A percentile compares a stretch with the other conserved stretches of the same genome.
phyloP scores from a whole-genome alignment of 2,888 invertebrate genomes.

The Synanthedon vespiformis region DNA sequence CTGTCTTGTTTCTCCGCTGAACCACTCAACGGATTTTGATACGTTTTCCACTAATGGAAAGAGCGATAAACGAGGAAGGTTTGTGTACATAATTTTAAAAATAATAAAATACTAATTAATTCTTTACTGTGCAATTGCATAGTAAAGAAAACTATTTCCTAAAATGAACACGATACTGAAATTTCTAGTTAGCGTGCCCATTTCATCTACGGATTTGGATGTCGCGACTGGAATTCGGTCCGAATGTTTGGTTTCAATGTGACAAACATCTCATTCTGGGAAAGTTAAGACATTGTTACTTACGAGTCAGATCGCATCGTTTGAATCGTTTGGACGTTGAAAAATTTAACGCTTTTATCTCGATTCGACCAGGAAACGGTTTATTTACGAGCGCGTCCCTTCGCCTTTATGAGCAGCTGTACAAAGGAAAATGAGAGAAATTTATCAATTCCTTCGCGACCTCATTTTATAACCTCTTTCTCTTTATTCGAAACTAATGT shows the following conservation, averaged over 20 bases:
- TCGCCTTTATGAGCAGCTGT: conserved; percentile 14
- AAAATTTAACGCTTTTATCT: conserved; percentile 43
- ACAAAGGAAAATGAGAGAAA: conserved; percentile 13
- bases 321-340: conserved; percentile 18
- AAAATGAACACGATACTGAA: too few species aligned
- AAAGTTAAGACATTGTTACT: conserved; percentile 11
- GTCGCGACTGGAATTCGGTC: background rate
- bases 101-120: too few species aligned
- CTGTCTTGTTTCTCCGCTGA: too few species aligned
- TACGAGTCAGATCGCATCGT: conserved; percentile 1
- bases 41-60: too few species aligned
- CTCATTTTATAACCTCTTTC: conserved; percentile 25
- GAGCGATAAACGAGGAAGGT: too few species aligned
- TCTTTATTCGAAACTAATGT: conserved; percentile 30
- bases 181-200: background rate
- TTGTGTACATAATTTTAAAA: too few species aligned
- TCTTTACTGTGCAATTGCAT: too few species aligned
- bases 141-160: too few species aligned
- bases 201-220: background rate
- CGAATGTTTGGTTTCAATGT: conserved; percentile 6
- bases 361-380: conserved; percentile 35
- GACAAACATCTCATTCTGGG: conserved; percentile 14
- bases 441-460: conserved; percentile 8
- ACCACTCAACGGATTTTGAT: too few species aligned
- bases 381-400: conserved; percentile 30